A percentile compares a stretch with the other conserved stretches of the same genome.
Conservation (phyloP, 2,888 invertebrate genomes). For the Aspidiotus destructor region DNA sequence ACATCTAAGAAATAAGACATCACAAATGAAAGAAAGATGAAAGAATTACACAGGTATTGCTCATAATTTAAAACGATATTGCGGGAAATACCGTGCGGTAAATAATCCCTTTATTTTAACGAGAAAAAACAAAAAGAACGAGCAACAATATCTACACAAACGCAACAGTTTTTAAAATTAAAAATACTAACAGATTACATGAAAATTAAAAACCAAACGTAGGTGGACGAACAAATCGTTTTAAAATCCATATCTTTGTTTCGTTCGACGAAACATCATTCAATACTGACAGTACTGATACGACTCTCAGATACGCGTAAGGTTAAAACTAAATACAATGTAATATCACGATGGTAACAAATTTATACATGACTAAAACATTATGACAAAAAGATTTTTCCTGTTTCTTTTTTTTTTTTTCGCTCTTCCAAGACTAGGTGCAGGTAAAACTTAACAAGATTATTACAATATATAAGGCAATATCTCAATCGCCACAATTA, state of each 20-base stretch:
- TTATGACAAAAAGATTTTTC: constrained; percentile 23
- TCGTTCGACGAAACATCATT: neutral
- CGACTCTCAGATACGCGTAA: neutral
- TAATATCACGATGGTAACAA: constrained; percentile 27
- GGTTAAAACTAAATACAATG: neutral
- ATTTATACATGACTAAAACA: constrained; percentile 24
- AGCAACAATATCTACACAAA: no score
- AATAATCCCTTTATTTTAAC: no score
- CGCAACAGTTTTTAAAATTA: no score
- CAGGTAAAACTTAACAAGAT: constrained; percentile 28
- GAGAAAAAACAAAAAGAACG: no score
- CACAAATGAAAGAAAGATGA: no score
- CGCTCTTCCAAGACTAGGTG: constrained; percentile 16
- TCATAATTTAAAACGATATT: no score
- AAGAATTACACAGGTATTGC: no score
- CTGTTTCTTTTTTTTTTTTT: no score
- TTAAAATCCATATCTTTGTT: neutral
- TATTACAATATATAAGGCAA: neutral
- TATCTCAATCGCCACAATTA: neutral
- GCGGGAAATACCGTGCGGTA: no score
- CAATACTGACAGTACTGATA: neutral
- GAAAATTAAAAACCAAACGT: no score
- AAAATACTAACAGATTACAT: no score
- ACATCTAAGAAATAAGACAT: no score
- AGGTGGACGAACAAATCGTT: neutral